Base-by-base conservation (phyloP, 2,797 vertebrate species). In the Trachops cirrhosus region DNA sequence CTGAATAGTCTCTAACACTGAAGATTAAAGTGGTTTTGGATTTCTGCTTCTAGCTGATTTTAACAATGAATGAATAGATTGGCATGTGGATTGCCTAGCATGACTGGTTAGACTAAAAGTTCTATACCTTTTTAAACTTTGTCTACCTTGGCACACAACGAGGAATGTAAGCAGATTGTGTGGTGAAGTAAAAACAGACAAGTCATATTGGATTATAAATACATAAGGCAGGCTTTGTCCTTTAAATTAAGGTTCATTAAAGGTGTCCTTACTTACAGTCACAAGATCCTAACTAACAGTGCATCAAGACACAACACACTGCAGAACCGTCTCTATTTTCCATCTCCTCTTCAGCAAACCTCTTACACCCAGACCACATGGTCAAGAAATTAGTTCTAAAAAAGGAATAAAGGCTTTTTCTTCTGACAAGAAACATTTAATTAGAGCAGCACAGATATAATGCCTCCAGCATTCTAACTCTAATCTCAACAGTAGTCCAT, bases 351-450 rank as follows among this genome's bases (percentile, higher is more conserved):
- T 37, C 46, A 92, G 74, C 52, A 89, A 93, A 80, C 54, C 14
- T 89, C 52, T 50, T 46, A 67, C 50, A n/a, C 44, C 37, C 82
- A 90, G 75, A 48, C 44, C 9, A 75, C 48, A 86, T 4, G 77
- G 26, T 96, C 67, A 94, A 54, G n/a, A 93, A 79, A 85, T 87
- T 88, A 64, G 50, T 85, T 94, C 59, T 73, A 95, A 89, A 94
- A 48, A 80, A 80, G 14, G 22, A 74, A 84, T 32, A 75, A 96
- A 96, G 86, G 29, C 93, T 96, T 95, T 86, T 75, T 46, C 48
- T 94, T 96, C 92, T 73, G 74, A 85, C 37, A 70, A 97, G 92
- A 96, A 97, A 95, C 67, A 75, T 93, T 80, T 97, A 85, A 96
- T 97, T 94, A 97, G 85, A 86, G 18, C 39, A 95, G 82, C 82